These are phyloP conservation scores for Styela plicata DNA, from an alignment of 23 tunicate species.

Conservation along the genomic window DNA sequence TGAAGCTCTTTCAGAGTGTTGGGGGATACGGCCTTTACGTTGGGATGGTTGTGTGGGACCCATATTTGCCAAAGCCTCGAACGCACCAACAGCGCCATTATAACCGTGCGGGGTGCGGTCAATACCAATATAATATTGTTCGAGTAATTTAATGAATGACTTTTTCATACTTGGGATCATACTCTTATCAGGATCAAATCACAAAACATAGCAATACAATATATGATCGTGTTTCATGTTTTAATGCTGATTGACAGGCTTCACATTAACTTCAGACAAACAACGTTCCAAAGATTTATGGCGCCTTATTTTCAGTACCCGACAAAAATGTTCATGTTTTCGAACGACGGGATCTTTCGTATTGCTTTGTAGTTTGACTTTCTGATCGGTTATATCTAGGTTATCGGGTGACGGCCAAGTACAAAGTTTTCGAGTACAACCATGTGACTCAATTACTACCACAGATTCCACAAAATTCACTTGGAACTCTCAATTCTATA, in stretches of 20 bases:
- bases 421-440: neutral
- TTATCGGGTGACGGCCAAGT: neutral
- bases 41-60: neutral
- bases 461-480: neutral
- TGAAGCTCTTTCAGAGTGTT: neutral
- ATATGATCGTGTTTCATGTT: neutral
- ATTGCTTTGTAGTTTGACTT: neutral
- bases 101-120: neutral
- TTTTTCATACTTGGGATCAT: neutral
- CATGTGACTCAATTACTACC: neutral
- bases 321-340: neutral
- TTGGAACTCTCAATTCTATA: neutral
- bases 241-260: too few species aligned
- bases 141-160: neutral
- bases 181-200: neutral
- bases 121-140: neutral
- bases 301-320: neutral
- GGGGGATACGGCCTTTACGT: neutral
- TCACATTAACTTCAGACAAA: neutral
- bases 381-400: neutral
- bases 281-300: neutral
- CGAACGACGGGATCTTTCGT: neutral
- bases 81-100: slow-evolving; percentile 2
- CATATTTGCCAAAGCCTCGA: neutral
- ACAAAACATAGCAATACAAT: neutral